These are phyloP conservation scores for Drosophila sordidapex DNA, from an alignment of 2,888 invertebrate genomes.

Conservation along the genomic window DNA sequence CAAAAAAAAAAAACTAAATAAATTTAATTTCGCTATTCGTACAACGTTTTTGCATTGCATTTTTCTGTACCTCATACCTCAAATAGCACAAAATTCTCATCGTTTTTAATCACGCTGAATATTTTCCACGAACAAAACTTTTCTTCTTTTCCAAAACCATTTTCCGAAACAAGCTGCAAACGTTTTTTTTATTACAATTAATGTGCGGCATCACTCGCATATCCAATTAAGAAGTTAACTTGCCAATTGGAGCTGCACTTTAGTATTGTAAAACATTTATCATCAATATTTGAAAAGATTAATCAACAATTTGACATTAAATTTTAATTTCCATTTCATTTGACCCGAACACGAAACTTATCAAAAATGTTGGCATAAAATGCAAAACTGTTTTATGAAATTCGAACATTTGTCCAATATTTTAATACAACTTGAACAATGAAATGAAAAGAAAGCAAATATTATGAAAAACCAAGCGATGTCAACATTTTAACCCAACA, in stretches of 20 bases:
- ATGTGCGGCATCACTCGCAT: constrained; percentile 8
- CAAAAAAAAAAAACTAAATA: constrained; percentile 11
- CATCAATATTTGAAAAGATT: background rate
- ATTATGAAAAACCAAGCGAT: constrained; percentile 81
- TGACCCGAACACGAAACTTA: constrained; percentile 33
- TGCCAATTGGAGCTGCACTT: constrained; percentile 13
- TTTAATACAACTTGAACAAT: constrained; percentile 39
- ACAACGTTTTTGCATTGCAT: constrained; percentile 42
- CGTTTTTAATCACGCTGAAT: constrained; percentile 52
- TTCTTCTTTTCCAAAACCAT: constrained; percentile 45
- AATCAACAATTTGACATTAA: constrained; percentile 1
- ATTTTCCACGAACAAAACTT: constrained; percentile 30
- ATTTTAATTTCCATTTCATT: constrained; percentile 33
- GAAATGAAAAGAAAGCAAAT: constrained; percentile 40
- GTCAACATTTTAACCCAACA: constrained; percentile 84
- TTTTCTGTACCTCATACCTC: constrained; percentile 28
- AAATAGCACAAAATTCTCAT: constrained; percentile 48
- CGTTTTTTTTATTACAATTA: constrained; percentile 16
- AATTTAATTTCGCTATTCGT: constrained; percentile 52
- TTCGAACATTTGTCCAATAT: constrained; percentile 62
- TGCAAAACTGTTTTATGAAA: constrained; percentile 69
- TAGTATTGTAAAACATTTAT: constrained; percentile 1
- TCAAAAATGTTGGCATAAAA: constrained; percentile 84
- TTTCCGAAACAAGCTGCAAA: constrained; percentile 49
- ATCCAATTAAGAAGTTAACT: background rate